Conservation (phyloP, 2,888 invertebrate genomes). For the Alentia gelatinosa region DNA sequence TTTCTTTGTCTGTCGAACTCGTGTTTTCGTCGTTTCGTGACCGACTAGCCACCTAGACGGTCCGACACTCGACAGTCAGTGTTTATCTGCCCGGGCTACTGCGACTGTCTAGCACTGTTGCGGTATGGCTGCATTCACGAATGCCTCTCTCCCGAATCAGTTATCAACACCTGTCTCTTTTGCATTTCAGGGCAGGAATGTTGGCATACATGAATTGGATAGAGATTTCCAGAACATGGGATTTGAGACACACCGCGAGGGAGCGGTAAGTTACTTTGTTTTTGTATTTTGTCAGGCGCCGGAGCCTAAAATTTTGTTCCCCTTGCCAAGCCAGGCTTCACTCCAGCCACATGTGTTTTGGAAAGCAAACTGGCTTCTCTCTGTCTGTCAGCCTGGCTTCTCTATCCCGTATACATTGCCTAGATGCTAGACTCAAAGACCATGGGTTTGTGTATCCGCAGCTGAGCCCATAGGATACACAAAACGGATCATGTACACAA, state of each 20-base stretch:
- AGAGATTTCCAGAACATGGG: slow-evolving; percentile 76
- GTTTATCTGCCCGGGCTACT: background rate
- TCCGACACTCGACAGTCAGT: background rate
- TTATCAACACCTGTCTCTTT: background rate
- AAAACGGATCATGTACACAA: too few relatives aligned
- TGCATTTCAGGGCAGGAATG: slow-evolving; percentile 69
- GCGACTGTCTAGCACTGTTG: background rate
- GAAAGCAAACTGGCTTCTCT: background rate
- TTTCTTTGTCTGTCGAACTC: background rate
- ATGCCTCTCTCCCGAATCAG: background rate
- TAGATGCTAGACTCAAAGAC: background rate
- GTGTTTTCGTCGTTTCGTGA: background rate
- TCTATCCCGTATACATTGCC: background rate
- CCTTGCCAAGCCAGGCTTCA: background rate
- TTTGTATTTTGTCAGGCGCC: too few relatives aligned
- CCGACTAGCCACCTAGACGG: background rate
- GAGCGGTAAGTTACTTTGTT: slow-evolving; percentile 41
- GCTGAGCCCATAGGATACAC: too few relatives aligned
- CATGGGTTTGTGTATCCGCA: background rate
- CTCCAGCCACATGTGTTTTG: background rate
- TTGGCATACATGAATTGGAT: slow-evolving; percentile 74
- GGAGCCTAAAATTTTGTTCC: background rate
- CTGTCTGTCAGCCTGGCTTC: background rate
- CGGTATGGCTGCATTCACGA: background rate
- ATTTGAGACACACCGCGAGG: slow-evolving; percentile 62